These are phyloP conservation scores for Mesorhabditis spiculigera DNA, from an alignment of 2,888 invertebrate genomes.

Conservation along the genomic window DNA sequence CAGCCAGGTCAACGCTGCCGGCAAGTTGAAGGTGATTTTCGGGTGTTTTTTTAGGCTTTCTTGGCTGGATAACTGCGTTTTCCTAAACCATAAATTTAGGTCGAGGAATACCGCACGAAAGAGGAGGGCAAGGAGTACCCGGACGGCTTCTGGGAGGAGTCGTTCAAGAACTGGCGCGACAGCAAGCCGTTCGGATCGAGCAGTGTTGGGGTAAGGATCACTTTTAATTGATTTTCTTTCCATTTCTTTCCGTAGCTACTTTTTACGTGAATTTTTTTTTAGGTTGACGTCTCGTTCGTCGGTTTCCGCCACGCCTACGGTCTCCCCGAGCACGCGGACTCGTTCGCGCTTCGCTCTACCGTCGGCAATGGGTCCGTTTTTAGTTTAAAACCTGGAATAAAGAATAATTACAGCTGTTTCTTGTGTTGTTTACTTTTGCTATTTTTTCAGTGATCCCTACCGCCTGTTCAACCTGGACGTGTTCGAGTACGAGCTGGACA, in stretches of 20 bases:
- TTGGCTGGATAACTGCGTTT: background rate
- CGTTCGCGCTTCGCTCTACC: constrained; percentile 79
- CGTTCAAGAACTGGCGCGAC: constrained; percentile 89
- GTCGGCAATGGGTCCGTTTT: constrained; percentile 59
- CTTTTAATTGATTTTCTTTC: background rate
- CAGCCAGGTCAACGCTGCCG: constrained; percentile 79
- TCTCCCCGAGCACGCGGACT: constrained; percentile 94
- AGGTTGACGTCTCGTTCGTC: constrained; percentile 86
- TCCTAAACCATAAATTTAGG: constrained; percentile 55
- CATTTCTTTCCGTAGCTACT: background rate
- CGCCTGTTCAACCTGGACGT: constrained; percentile 94
- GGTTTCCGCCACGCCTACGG: constrained; percentile 89
- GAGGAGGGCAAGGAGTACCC: constrained; percentile 50
- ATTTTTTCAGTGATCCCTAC: constrained; percentile 77
- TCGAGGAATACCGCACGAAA: constrained; percentile 76
- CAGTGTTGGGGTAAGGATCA: constrained; percentile 32
- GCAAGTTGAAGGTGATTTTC: constrained; percentile 76
- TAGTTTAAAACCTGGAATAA: background rate
- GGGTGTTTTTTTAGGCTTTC: background rate
- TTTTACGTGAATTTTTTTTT: constrained; percentile 72
- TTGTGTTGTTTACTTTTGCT: background rate
- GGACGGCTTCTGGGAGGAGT: constrained; percentile 87
- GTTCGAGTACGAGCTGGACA: constrained; percentile 92
- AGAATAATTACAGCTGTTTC: too few relatives aligned
- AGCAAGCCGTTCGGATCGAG: constrained; percentile 77